A percentile compares a stretch with the other conserved stretches of the same genome.
phyloP scores from a whole-genome alignment of 2,888 invertebrate genomes.

The Rhimphoctona megacephalus region DNA sequence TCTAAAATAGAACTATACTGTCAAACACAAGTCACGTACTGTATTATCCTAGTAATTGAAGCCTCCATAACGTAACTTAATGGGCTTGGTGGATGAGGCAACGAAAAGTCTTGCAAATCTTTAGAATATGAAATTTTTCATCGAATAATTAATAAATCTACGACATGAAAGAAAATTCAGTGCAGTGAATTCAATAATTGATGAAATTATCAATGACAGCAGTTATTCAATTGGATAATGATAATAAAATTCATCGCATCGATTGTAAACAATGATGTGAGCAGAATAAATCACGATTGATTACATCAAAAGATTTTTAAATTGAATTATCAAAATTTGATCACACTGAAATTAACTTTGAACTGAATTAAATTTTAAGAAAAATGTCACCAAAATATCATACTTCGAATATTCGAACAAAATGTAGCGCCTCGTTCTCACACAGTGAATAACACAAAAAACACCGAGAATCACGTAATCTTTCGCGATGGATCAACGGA shows the following conservation, averaged over 20 bases:
- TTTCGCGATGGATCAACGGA: constrained; percentile 47
- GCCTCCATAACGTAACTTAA: not conserved
- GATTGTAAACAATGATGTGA: not conserved
- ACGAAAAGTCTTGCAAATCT: not conserved
- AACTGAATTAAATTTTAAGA: not conserved
- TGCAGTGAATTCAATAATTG: not conserved
- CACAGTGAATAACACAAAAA: constrained; percentile 15
- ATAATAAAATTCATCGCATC: not conserved
- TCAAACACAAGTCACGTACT: not conserved
- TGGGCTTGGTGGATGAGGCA: not conserved
- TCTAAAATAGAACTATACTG: not conserved
- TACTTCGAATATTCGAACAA: not conserved
- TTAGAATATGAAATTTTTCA: not conserved
- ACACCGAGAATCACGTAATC: constrained; percentile 57
- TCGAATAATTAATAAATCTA: not conserved
- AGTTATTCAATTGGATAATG: not conserved
- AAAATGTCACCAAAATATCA: not conserved
- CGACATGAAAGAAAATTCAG: not conserved
- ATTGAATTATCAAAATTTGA: not conserved
- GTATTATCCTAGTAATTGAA: not conserved
- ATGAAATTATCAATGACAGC: not conserved
- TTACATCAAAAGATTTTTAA: not conserved
- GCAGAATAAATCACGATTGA: not conserved
- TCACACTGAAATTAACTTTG: not conserved
- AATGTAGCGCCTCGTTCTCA: not conserved